A percentile compares a stretch with the other conserved stretches of the same genome.
phyloP scores from a whole-genome alignment of 2,797 vertebrate genomes.

The Pterois miles region DNA sequence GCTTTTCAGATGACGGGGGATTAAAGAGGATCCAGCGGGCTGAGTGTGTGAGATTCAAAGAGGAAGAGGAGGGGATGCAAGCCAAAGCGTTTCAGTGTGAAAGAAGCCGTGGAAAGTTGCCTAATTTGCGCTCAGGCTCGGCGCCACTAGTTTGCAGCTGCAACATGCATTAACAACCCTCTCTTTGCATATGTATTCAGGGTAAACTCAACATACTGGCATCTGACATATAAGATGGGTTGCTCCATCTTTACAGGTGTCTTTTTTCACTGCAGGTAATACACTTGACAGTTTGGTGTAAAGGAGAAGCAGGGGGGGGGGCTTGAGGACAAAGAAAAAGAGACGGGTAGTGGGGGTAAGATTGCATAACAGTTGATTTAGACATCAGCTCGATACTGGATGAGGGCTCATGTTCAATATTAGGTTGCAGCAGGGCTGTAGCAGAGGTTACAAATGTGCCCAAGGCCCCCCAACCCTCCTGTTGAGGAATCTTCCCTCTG shows the following conservation, averaged over 20 bases:
- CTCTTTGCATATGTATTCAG: background rate
- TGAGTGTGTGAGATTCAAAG: constrained; percentile 57
- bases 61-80: constrained; percentile 44
- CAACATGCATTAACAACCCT: background rate
- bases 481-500: background rate
- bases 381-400: constrained; percentile 32
- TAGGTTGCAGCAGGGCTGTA: constrained; percentile 32
- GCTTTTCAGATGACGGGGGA: constrained; percentile 73
- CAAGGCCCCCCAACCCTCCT: background rate
- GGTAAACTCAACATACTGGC: background rate
- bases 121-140: constrained; percentile 26
- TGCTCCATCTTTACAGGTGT: constrained; percentile 11
- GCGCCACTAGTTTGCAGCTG: constrained; percentile 54
- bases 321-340: constrained; percentile 38
- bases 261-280: constrained; percentile 38
- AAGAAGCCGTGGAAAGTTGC: constrained; percentile 46
- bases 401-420: background rate
- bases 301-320: constrained; percentile 23
- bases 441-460: background rate
- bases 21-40: constrained; percentile 72
- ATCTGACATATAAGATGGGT: no score
- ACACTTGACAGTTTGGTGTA: constrained; percentile 66
- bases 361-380: constrained; percentile 62
- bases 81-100: constrained; percentile 18
- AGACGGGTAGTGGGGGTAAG: constrained; percentile 15